phyloP scores from a whole-genome alignment of 2,888 invertebrate species.

The Euphydryas editha region DNA sequence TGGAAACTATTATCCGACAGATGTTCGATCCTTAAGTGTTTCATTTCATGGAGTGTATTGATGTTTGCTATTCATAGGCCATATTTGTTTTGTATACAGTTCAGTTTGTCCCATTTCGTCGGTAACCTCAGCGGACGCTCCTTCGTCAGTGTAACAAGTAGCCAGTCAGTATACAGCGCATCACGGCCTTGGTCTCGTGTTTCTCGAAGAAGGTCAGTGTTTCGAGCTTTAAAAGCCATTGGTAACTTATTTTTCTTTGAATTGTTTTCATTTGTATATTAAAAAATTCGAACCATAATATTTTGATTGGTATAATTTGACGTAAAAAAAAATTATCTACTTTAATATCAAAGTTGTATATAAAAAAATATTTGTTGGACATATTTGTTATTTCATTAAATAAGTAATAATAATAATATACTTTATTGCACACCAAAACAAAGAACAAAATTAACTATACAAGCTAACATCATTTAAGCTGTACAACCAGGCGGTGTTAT shows the following conservation, averaged over 20 bases:
- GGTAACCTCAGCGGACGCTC: conserved; percentile 85
- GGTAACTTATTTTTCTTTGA: conserved; percentile 27
- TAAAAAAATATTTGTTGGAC: too few species aligned
- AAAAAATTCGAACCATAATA: conserved; percentile 5
- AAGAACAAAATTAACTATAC: too few species aligned
- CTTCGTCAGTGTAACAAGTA: conserved; percentile 83
- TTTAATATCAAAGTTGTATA: too few species aligned
- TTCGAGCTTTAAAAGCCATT: not conserved
- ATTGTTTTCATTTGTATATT: conserved; percentile 9
- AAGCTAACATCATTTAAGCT: too few species aligned
- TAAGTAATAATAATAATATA: too few species aligned
- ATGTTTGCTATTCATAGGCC: not conserved
- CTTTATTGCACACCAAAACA: too few species aligned
- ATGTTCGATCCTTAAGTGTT: conserved; percentile 18
- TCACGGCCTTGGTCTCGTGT: conserved; percentile 87
- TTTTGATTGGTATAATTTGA: not conserved
- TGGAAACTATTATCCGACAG: conserved; percentile 38
- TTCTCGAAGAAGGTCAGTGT: conserved; percentile 85
- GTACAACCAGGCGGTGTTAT: too few species aligned
- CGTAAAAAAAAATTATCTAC: too few species aligned
- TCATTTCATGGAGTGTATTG: conserved; percentile 1
- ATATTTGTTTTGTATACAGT: conserved; percentile 65
- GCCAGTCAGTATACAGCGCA: conserved; percentile 84
- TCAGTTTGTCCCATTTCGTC: conserved; percentile 83
- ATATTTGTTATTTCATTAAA: too few species aligned